Percentiles rank a stretch among this genome's conserved stretches.
Conservation (phyloP, 2,113 vertebrate genomes). For the Dicaeum eximium region DNA sequence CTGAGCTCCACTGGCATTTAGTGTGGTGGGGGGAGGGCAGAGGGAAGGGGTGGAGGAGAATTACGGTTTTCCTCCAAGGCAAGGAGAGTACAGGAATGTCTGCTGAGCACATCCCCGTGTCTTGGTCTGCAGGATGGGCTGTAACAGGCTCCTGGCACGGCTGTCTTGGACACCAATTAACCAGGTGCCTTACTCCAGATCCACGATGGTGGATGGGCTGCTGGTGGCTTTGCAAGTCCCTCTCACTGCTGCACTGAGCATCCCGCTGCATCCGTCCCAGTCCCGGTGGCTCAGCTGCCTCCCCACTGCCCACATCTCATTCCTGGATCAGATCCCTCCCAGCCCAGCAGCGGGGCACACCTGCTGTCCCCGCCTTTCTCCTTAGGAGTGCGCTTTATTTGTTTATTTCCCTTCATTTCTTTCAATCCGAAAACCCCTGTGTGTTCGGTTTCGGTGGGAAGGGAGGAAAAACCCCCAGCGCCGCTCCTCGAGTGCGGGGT, state of each 20-base stretch:
- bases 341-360: fast-evolving
- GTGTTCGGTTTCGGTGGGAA: background rate
- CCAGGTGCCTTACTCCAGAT: background rate
- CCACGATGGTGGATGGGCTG: fast-evolving
- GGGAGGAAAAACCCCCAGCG: background rate
- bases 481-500: fast-evolving
- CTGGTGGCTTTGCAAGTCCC: background rate
- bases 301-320: background rate
- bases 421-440: background rate
- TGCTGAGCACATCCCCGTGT: background rate
- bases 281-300: fast-evolving
- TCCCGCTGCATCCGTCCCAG: fast-evolving
- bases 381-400: fast-evolving
- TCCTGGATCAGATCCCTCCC: fast-evolving
- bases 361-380: background rate
- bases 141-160: fast-evolving
- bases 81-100: background rate
- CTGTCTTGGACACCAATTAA: background rate
- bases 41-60: background rate
- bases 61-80: background rate
- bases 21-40: background rate
- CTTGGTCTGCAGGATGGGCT: background rate
- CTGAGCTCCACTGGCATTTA: background rate
- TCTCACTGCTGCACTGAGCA: fast-evolving
- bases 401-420: background rate